Base-by-base conservation (phyloP, 2,113 vertebrate species). In the Puma concolor region DNA sequence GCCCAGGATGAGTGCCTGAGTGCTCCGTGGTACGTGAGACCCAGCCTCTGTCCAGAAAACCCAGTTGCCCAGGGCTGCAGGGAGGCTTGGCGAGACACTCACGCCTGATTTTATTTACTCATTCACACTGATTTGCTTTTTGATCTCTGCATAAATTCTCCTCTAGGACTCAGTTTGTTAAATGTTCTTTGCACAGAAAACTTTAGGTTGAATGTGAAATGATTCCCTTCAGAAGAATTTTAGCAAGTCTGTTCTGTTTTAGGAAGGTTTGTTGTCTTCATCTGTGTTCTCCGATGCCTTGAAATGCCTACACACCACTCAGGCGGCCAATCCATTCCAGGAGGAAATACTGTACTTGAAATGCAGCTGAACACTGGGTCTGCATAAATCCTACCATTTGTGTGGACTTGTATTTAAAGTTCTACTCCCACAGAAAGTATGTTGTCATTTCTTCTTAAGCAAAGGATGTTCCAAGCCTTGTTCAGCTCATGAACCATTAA, bases 161-260 rank as follows among this genome's bases (percentile, higher is more conserved):
- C 91, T 97, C 29, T 67, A 69, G 54, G 85, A 91, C 72, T 92
- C 85, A 41, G 72, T 97, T 94, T 97, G 95, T 94, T 96, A 86
- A 95, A 80, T 96, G 88, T 94, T 98, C 88, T 97, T 86, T 96
- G 94, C 72, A 83, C 85, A 95, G 93, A 95, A 97, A 95, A 95
- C 77, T 83, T 95, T 33, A 90, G 82, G 72, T 82, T 93, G 71
- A 96, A 94, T 94, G 69, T 94, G 93, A 84, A 97, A 92, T 83
- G 52, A 88, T 89, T 95, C 88, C 88, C 93, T 91, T 97, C 81
- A 29, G 93, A 88, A 95, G 88, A 91, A 79, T 95, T 69, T 95
- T 81, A 96, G 93, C 88, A 93, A 88, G 82, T 93, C 79, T 94
- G 87, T 94, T 97, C 94, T 57, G 5, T 86, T 92, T 96, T 60